Evolutionary conservation across 2,888 invertebrate species (phyloP).

Genomic region (Ariolimax columbianus): DNA sequence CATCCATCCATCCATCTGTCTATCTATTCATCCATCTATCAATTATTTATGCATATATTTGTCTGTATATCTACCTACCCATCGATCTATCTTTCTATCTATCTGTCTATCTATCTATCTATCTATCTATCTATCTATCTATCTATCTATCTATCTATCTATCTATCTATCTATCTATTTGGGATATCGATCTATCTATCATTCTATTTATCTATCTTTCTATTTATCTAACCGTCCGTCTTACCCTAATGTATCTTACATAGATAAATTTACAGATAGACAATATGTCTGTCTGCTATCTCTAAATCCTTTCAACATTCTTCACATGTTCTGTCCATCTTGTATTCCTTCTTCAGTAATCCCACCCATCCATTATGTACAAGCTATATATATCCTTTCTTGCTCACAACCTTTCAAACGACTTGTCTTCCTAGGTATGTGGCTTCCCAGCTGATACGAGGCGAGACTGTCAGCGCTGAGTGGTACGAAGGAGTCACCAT

Average conservation of each 20-base stretch:
- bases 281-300: no score
- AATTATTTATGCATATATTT: not conserved
- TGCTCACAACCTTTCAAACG: not conserved
- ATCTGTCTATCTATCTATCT: slow-evolving; percentile 2
- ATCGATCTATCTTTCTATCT: slow-evolving; percentile 3
- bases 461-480: slow-evolving; percentile 80
- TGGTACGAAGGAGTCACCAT: slow-evolving; percentile 73
- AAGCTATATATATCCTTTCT: not conserved
- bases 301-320: no score
- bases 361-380: no score
- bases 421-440: slow-evolving; percentile 69
- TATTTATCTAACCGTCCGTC: not conserved
- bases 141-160: not conserved
- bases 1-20: not conserved
- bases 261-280: no score
- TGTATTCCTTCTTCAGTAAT: no score
- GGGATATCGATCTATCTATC: not conserved
- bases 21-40: slow-evolving; percentile 3
- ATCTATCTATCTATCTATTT: slow-evolving; percentile 18
- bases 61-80: not conserved
- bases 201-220: not conserved
- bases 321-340: no score
- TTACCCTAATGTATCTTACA: no score
- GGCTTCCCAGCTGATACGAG: slow-evolving; percentile 78
- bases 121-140: not conserved